Evolutionary conservation across 2,113 vertebrate species (phyloP).

Genomic region (Climacteris rufus): DNA sequence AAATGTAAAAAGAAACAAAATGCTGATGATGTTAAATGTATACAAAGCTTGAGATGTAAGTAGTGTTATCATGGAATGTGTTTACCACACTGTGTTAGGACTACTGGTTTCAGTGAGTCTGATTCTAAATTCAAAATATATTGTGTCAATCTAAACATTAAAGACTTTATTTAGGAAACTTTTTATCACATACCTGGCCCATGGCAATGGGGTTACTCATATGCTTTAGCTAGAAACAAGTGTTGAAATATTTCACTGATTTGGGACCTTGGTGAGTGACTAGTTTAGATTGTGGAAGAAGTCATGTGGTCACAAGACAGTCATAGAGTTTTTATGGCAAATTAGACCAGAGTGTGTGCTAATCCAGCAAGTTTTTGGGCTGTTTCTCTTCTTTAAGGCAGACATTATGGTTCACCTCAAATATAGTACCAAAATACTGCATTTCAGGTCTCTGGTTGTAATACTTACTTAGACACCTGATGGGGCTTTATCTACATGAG

Average conservation of each 20-base stretch:
- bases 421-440: background rate
- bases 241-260: background rate
- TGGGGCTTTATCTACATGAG: background rate
- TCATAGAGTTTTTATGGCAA: background rate
- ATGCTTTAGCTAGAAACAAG: background rate
- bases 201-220: background rate
- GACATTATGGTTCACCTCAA: background rate
- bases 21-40: background rate
- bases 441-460: background rate
- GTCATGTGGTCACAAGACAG: background rate
- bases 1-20: background rate
- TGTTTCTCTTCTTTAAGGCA: background rate
- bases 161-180: background rate
- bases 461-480: background rate
- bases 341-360: background rate
- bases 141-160: background rate
- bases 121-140: background rate
- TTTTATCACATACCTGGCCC: background rate
- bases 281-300: background rate
- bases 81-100: background rate
- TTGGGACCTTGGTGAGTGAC: background rate
- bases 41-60: background rate
- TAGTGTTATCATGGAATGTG: background rate
- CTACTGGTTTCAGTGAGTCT: background rate
- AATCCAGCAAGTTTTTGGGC: background rate